Conservation (phyloP, 2,113 vertebrate species). For the Vireo altiloquus region DNA sequence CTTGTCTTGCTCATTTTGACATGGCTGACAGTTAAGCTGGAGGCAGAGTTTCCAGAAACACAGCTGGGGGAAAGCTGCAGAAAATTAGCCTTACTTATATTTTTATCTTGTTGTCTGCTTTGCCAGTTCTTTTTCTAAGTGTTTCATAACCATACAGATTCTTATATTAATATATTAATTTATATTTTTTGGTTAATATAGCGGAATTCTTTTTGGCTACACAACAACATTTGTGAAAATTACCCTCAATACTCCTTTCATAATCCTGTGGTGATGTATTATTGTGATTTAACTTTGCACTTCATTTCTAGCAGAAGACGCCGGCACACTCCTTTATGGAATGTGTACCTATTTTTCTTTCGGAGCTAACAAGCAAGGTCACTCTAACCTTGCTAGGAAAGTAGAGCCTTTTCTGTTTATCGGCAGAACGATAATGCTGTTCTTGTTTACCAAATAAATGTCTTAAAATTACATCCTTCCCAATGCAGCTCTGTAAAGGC, state of each 20-base stretch:
- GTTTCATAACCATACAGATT: background rate
- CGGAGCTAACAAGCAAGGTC: background rate
- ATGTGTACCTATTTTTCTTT: background rate
- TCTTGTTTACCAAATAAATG: background rate
- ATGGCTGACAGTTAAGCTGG: background rate
- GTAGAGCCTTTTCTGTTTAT: slow-evolving; percentile 8
- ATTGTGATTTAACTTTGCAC: background rate
- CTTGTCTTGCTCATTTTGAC: background rate
- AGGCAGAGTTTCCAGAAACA: background rate
- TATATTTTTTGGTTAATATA: background rate
- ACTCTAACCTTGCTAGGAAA: background rate
- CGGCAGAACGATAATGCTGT: background rate
- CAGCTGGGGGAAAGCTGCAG: background rate
- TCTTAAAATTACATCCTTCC: background rate
- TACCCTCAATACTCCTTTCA: background rate
- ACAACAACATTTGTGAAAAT: background rate
- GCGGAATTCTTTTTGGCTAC: background rate
- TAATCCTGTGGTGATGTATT: background rate
- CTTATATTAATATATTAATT: background rate
- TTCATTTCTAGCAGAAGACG: background rate
- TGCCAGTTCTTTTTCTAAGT: background rate
- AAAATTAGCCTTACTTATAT: background rate
- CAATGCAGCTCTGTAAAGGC: background rate
- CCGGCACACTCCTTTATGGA: background rate
- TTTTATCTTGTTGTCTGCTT: background rate